Evolutionary conservation across 2,888 invertebrate genomes (phyloP), one percentile per base, ranked within the genome.

Genomic region (Drosophila anceps): DNA sequence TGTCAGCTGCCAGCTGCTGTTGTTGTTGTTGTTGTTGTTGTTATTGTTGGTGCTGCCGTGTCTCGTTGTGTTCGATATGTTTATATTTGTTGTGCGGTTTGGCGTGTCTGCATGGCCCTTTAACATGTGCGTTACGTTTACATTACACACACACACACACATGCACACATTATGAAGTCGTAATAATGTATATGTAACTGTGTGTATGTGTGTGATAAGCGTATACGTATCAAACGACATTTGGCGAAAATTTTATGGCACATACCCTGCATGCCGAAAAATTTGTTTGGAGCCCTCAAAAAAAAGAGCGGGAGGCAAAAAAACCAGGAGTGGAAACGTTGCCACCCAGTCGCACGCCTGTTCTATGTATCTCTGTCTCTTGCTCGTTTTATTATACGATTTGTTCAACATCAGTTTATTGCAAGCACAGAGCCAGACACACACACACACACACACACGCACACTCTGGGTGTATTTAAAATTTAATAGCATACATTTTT

Each of bases 81-180:
- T 88, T 88, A 86, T 86, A 87, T 87, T 87, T 87, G 90, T 88
- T 88, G 90, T 86, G 86, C 90, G 89, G 89, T 88, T 90, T 72
- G 69, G 66, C 73, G 59, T 84, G 81, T 66, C 72, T 69, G 68
- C 66, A 72, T 73, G 69, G 67, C 72, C 81, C 61, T 85, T 88
- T 73, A 72, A 76, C 82, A 80, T 73, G 80, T 61, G 74, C 74
- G 76, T 62, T 73, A 58, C 73, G 67, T 73, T 80, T 76, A 72
- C 77, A 77, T 82, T 81, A 77, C 74, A 76, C 76, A 74, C 73
- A 79, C 62, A 70, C 70, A 69, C 68, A 68, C 51, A 69, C 61
- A 70, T 69, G n/a, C n/a, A 65, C 68, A 63, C 67, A 55, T 68
- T 85, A 90, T 83, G 79, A 76, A 74, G 72, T 76, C 71, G 72